Percentiles rank a stretch among this genome's conserved stretches.
These are phyloP conservation scores for Syrmaticus mikado DNA, from an alignment of 2,113 vertebrate species.

Conservation along the genomic window DNA sequence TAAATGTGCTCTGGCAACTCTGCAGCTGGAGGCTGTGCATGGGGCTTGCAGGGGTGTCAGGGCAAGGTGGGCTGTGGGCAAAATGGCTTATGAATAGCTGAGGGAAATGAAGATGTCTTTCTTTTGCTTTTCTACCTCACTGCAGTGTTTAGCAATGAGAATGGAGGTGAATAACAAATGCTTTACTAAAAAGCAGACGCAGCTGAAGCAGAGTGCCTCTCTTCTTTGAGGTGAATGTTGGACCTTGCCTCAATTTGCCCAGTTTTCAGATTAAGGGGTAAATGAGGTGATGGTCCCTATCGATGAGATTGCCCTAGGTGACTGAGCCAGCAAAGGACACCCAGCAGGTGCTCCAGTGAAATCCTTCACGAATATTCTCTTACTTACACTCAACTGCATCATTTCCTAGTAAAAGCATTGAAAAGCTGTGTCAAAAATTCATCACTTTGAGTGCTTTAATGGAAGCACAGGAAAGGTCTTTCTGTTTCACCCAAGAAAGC, in stretches of 20 bases:
- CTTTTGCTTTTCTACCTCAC: not conserved
- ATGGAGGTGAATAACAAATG: not conserved
- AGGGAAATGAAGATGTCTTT: not conserved
- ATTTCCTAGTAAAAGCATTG: not conserved
- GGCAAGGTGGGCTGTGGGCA: not conserved
- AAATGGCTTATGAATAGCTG: not conserved
- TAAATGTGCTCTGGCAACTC: not conserved
- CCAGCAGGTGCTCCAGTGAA: not conserved
- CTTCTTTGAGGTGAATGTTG: not conserved
- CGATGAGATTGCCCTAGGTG: not conserved
- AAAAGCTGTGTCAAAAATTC: slow-evolving; percentile 31
- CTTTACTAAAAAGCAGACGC: slow-evolving; percentile 4
- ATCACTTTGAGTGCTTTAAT: not conserved
- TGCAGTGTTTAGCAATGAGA: not conserved
- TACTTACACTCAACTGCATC: not conserved
- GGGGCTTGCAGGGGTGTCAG: not conserved
- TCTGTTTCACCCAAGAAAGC: not conserved
- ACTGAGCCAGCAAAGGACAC: not conserved
- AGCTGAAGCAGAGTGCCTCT: not conserved
- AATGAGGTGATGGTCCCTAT: not conserved
- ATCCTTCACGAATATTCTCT: not conserved
- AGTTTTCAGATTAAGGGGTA: not conserved
- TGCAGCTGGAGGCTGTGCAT: not conserved
- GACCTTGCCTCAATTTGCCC: not conserved
- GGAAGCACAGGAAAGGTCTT: not conserved